phyloP scores from a whole-genome alignment of 2,113 vertebrate species.

The Phoxinus phoxinus region DNA sequence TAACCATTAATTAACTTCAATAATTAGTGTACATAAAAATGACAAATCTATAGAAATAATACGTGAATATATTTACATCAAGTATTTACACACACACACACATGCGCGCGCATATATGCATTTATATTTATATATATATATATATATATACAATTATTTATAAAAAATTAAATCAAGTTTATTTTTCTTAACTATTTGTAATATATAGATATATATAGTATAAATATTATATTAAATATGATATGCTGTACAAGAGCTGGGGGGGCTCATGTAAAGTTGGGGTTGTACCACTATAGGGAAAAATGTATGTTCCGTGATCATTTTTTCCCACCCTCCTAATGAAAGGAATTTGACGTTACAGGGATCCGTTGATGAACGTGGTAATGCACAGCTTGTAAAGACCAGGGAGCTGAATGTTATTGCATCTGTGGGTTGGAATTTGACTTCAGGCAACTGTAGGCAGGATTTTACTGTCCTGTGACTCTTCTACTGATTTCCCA shows the following conservation, averaged over 20 bases:
- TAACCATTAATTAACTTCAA: neutral
- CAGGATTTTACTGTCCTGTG: slow-evolving; percentile 75
- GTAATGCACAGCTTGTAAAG: slow-evolving; percentile 58
- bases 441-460: slow-evolving; percentile 62
- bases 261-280: neutral
- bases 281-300: slow-evolving; percentile 58
- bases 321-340: slow-evolving; percentile 28
- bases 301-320: slow-evolving; percentile 36
- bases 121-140: no score
- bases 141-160: no score
- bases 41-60: no score
- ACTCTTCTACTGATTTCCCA: slow-evolving; percentile 66
- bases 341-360: slow-evolving; percentile 54
- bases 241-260: neutral
- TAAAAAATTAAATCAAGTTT: no score
- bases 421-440: slow-evolving; percentile 65
- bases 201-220: neutral
- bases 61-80: no score
- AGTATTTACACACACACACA: no score
- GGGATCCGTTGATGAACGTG: slow-evolving; percentile 63
- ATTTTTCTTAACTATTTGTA: no score
- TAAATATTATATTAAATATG: neutral
- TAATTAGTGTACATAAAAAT: neutral
- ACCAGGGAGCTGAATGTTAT: slow-evolving; percentile 36
- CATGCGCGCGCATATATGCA: no score